These are phyloP conservation scores for Meloe dianella DNA, from an alignment of 2,888 invertebrate species.

Conservation along the genomic window DNA sequence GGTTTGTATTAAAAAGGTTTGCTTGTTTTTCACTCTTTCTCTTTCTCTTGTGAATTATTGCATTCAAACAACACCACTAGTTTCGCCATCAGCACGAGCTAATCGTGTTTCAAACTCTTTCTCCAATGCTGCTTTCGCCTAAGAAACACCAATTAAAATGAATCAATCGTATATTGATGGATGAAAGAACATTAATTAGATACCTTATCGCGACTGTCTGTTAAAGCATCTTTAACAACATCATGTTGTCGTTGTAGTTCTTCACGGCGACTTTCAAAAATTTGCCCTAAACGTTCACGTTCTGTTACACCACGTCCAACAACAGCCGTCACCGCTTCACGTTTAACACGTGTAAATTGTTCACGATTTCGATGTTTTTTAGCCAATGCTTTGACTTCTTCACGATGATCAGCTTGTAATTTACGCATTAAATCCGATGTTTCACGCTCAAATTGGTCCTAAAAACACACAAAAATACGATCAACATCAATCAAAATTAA, in stretches of 20 bases:
- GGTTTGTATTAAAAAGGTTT: conserved; percentile 18
- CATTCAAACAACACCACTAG: conserved; percentile 41
- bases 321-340: conserved; percentile 81
- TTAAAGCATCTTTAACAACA: conserved; percentile 71
- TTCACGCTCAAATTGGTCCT: conserved; percentile 71
- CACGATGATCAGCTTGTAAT: conserved; percentile 81
- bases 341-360: conserved; percentile 84
- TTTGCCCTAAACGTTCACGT: conserved; percentile 78
- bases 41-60: not conserved
- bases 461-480: conserved; percentile 28
- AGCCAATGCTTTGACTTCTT: conserved; percentile 85
- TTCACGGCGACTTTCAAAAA: conserved; percentile 77
- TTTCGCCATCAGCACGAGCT: conserved; percentile 55
- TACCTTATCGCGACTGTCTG: conserved; percentile 72
- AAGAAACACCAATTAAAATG: conserved; percentile 23
- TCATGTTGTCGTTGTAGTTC: conserved; percentile 82
- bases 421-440: conserved; percentile 79
- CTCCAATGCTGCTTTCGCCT: conserved; percentile 56
- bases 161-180: not conserved
- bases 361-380: conserved; percentile 90
- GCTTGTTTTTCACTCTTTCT: conserved; percentile 20
- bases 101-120: conserved; percentile 59
- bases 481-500: not conserved
- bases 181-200: not conserved
- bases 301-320: conserved; percentile 91